phyloP scores from a whole-genome alignment of 2,797 vertebrate genomes.

The Anguilla obscura region DNA sequence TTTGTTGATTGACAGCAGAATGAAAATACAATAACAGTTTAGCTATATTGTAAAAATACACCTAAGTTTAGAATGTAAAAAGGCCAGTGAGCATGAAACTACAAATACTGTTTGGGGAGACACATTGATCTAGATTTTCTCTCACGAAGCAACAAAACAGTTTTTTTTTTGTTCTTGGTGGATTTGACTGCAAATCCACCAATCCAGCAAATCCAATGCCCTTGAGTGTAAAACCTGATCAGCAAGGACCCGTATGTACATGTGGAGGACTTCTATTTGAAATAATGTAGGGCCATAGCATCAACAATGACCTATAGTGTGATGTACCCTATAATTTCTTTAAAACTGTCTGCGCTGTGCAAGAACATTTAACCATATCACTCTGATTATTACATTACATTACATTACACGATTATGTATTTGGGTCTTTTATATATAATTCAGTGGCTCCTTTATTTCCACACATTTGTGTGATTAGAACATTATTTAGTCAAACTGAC shows the following conservation, averaged over 20 bases:
- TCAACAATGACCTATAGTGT: not conserved
- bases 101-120: not conserved
- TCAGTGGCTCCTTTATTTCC: not conserved
- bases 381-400: not conserved
- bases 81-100: not conserved
- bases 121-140: not conserved
- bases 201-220: too few species aligned
- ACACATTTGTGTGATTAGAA: not conserved
- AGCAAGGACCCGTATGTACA: not conserved
- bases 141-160: not conserved
- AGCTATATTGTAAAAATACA: not conserved
- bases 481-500: not conserved
- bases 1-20: constrained; percentile 21
- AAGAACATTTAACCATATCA: not conserved
- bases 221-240: not conserved
- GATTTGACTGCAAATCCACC: constrained; percentile 2
- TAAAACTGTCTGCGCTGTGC: not conserved
- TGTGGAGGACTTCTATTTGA: not conserved
- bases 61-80: not conserved
- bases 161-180: not conserved
- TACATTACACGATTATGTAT: not conserved
- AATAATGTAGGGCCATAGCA: not conserved
- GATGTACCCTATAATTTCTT: not conserved
- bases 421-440: not conserved
- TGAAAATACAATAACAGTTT: not conserved